Evolutionary conservation across 2,888 invertebrate species (phyloP), one percentile per base, ranked within the genome.

Genomic region (Crematogaster levior): DNA sequence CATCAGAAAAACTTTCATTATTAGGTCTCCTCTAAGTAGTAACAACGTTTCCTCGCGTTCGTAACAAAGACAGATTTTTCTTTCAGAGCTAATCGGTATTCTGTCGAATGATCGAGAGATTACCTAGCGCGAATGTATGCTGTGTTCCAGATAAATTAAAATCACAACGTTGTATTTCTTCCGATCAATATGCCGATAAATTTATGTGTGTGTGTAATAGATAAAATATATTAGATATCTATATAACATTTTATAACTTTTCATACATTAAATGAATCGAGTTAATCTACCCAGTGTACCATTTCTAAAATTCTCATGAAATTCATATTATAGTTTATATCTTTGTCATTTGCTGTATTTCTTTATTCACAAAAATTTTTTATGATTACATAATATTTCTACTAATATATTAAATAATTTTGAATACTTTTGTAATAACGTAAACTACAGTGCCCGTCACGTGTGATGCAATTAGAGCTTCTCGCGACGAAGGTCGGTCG

Each of bases 71-170:
- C 15, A 37, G 24, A 63, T 27, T 48, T 66, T 40, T 65, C 21
- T 56, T 30, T 34, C 12, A 40, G 12, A 60, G 21, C 61, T 77
- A 63, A 60, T 88, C 86, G 37, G 80, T 84, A 88, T 88, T 80
- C 77, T 15, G 30, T 9, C 12, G n/a, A 61, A 61, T n/a, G 58
- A 48, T 46, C 18, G 27, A 46, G 51, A 79, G 53, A 70, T 74
- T 65, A 30, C 18, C 21, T 53, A 6, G 9, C 48, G 40, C 53
- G 40, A 63, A 82, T 86, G 58, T 82, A 65, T 60, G 73, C 51
- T 74, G 65, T 77, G 66, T 84, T 65, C 24, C 48, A 73, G 24
- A 63, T 63, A 15, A 82, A 58, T 75, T 72, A 66, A 80, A 87
- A 86, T 80, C 56, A n/a, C 72, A 70, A 70, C 58, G 68, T 73